A percentile compares a stretch with the other conserved stretches of the same genome.
Evolutionary conservation across 2,888 invertebrate species (phyloP).

Genomic region (Dermolepida albohirtum): DNA sequence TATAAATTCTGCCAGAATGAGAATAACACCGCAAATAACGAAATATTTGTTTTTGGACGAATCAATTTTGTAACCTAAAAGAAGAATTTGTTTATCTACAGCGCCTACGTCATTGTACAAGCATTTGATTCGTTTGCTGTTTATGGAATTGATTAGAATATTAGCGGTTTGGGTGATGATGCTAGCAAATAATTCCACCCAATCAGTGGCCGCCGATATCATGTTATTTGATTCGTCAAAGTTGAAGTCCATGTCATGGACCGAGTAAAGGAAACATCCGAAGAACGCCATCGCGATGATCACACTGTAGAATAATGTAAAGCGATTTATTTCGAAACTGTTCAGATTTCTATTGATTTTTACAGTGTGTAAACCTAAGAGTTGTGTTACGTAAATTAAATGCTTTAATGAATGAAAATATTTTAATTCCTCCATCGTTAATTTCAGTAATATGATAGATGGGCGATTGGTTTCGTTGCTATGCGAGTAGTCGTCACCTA

Average conservation of each 20-base stretch:
- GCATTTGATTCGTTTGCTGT: conserved; percentile 29
- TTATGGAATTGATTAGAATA: conserved; percentile 41
- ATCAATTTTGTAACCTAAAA: conserved; percentile 23
- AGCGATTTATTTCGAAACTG: conserved; percentile 28
- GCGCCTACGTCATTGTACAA: conserved; percentile 21
- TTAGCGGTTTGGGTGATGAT: conserved; percentile 39
- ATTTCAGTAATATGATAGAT: conserved; percentile 1
- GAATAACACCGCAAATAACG: conserved; percentile 25
- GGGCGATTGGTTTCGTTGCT: background rate
- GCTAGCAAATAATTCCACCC: conserved; percentile 45
- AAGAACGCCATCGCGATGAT: conserved; percentile 23
- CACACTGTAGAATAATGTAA: conserved; percentile 36
- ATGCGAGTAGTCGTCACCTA: no score
- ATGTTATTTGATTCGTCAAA: conserved; percentile 27
- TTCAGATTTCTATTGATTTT: conserved; percentile 34
- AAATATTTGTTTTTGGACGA: conserved; percentile 17
- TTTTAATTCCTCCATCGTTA: conserved; percentile 37
- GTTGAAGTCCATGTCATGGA: conserved; percentile 6
- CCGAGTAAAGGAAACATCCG: conserved; percentile 37
- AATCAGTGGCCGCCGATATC: conserved; percentile 45
- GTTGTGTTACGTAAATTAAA: conserved; percentile 37
- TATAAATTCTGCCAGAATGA: conserved; percentile 37
- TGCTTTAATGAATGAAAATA: conserved; percentile 39
- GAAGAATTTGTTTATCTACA: conserved; percentile 28
- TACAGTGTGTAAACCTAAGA: conserved; percentile 35